Base-by-base conservation (phyloP, 2,888 invertebrate genomes). In the Hypsopygia costalis region DNA sequence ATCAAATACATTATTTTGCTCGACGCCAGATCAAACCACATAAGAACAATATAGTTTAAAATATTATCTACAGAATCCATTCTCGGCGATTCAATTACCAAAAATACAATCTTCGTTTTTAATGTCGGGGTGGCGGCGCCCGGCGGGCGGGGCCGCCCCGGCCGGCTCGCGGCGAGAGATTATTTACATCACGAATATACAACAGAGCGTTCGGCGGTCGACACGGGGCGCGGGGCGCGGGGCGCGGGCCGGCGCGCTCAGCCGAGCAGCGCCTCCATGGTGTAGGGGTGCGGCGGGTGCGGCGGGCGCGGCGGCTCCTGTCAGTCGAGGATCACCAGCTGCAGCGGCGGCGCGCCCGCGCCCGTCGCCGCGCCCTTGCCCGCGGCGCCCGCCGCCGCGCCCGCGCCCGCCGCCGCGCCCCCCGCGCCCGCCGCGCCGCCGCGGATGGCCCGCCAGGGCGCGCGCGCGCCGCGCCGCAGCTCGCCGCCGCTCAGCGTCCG, bases 261-360 rank as follows among this genome's bases (percentile, higher is more conserved):
- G 78, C 91, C 91, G 11, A 37, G 30, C 36, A 37, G 36, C 36
- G 36, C 36, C 36, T 37, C 36, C 36, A 37, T 37, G 36, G 36
- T 37, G 36, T 37, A 37, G n/a, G 36, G 69, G 57, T 58, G 69
- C 57, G 42, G 52, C 69, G 90, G 90, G 74, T 90, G 90, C 69
- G 90, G 65, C 70, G 73, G 69, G 66, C 70, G 77, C 69, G 71
- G 78, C 71, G 81, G 77, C 81, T 73, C 66, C 77, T 90, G 91
- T 93, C 93, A 94, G 92, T 94, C 94, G 72, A 94, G 90, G 88
- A 92, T 91, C 65, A 94, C 93, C 66, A 93, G 93, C 85, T 93
- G 92, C 77, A 91, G 90, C 77, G 91, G 90, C 52, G 73, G 59
- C 60, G 62, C 63, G 40, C 50, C 54, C 49, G 49, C 51, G 43